Evolutionary conservation across 2,113 vertebrate genomes (phyloP), one percentile per base, ranked within the genome.

Genomic region (Calidris pugnax): DNA sequence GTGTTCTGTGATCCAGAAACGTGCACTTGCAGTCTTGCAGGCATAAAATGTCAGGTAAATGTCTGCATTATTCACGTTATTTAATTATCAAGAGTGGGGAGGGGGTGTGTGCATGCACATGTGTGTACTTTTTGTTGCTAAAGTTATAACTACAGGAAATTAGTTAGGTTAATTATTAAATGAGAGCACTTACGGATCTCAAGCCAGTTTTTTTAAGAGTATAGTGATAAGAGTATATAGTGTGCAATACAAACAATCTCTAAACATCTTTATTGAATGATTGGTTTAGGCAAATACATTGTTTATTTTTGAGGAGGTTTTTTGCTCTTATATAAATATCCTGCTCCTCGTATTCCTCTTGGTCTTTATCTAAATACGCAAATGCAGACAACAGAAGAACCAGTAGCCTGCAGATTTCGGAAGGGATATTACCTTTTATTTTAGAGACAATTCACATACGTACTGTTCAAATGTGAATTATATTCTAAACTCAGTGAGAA

Each of bases 31-130:
- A 99, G 99, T 97, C 98, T 99, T 59, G 99, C 99, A 30, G 99
- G 99, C 93, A 99, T 99, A 97, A 99, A 99, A 97, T 99, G 99
- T 97, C 99, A 99, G 99, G 99, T 99, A 98, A 98, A 94, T 79
- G 51, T 56, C 66, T 66, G 33, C 37, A 22, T 62, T 81, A 14
- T 14, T 78, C 33, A 41, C 7, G 18, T 43, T 50, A 69, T 53
- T 56, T 68, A 85, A 51, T 47, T 33, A 10, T 23, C 23, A 19
- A 55, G 19, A 73, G 33, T 12, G 14, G 27, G 19, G 6, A 3
- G 27, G 18, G 13, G 1, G 14, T 10, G 39, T 35, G 53, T 35
- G 50, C 3, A 1, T 2, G 16, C 41, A 50, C 24, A 5, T 0
- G 0, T 1, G 0, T 55, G n/a, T 39, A 7, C 30, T 57, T 76